These are phyloP conservation scores for Rhea americana DNA, from an alignment of 2,113 vertebrate genomes.

Conservation along the genomic window DNA sequence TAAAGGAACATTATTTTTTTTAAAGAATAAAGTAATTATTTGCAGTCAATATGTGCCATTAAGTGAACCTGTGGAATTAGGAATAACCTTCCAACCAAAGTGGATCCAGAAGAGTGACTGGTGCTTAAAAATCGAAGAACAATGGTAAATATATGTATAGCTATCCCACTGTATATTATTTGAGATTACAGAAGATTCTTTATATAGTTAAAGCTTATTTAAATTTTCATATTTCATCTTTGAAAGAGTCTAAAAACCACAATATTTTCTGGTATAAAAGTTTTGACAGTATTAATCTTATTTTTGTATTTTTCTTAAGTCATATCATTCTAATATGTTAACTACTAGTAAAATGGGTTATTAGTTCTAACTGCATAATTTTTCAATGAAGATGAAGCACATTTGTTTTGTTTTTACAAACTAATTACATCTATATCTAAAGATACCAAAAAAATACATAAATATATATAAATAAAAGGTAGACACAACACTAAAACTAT, in stretches of 20 bases:
- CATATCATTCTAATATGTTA: constrained; percentile 96
- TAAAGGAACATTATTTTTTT: constrained; percentile 81
- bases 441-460: constrained; percentile 86
- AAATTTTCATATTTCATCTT: constrained; percentile 87
- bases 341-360: constrained; percentile 87
- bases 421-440: constrained; percentile 87
- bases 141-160: constrained; percentile 76
- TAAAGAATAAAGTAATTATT: constrained; percentile 80
- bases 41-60: constrained; percentile 91
- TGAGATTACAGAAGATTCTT: constrained; percentile 83
- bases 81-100: constrained; percentile 91
- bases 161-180: constrained; percentile 81
- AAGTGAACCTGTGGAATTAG: constrained; percentile 87
- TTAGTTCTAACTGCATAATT: constrained; percentile 81
- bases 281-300: constrained; percentile 99
- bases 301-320: constrained; percentile 99
- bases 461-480: constrained; percentile 57
- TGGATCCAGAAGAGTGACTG: constrained; percentile 83
- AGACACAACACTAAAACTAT: constrained; percentile 86
- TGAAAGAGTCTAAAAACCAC: constrained; percentile 88
- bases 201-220: constrained; percentile 86
- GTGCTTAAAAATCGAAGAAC: constrained; percentile 80
- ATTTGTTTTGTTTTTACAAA: constrained; percentile 87
- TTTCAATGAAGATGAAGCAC: constrained; percentile 86
- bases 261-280: constrained; percentile 97